Base-by-base conservation (phyloP, 2,888 invertebrate species). In the Harpagoxenus sublaevis region DNA sequence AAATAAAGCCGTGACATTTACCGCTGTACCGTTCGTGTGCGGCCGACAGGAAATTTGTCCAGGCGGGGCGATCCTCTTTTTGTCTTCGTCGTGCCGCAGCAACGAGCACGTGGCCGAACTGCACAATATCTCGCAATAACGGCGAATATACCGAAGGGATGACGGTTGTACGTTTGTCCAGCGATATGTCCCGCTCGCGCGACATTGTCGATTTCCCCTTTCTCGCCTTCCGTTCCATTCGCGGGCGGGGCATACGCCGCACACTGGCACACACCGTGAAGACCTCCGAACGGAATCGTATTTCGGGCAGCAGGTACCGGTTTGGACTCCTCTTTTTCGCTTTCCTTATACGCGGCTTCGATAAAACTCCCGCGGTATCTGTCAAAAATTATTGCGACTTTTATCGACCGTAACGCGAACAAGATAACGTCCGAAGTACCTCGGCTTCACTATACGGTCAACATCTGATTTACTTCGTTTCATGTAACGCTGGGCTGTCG, bases 351-450 rank as follows among this genome's bases (percentile, higher is more conserved):
- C 85, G 83, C 70, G 28, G 15, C 31, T 68, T 68, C 82, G 87
- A 88, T 85, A 87, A 83, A 87, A 77, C 53, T 70, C 28, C 23
- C 39, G 65, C 83, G 45, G 74, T 85, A 84, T 70, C 83, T 77
- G 75, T 78, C 39, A 77, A 66, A 74, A 84, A 79, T 86, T 83
- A 83, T 71, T 53, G 77, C 31, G 31, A 53, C 60, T 51, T 81
- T 87, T 82, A 87, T 81, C 73, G 51, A 15, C 23, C 35, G 48
- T 65, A 63, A 62, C 39, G 42, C 68, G 55, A 57, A 39, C 39
- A 31, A 48, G 82, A 23, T 48, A 75, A 45, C 35, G 42, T 71
- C 60, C 53, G 28, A 42, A 55, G 42, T 5, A 31, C 15, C 55
- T 53, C 42, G 53, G 42, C 48, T 23, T 8, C 48, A 15, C 10